phyloP scores from a whole-genome alignment of 2,113 vertebrate genomes.

The Ivindomyrus marchei region DNA sequence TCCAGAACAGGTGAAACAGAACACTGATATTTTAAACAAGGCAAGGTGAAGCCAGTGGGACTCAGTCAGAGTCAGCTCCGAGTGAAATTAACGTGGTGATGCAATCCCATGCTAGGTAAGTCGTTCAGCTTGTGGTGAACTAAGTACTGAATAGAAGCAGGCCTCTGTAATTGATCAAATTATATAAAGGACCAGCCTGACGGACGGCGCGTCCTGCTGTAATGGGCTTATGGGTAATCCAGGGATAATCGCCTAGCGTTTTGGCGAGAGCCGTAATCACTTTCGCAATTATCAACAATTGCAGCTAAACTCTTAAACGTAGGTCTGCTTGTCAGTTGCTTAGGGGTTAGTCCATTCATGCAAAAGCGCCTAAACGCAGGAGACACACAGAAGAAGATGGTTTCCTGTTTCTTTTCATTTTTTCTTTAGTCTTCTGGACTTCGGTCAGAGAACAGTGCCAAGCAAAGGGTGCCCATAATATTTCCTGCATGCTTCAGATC shows the following conservation, averaged over 20 bases:
- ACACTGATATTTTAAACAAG: background rate
- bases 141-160: background rate
- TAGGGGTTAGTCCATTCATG: background rate
- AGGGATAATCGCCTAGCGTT: background rate
- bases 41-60: background rate
- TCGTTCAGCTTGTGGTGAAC: background rate
- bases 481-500: background rate
- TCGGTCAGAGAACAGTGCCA: background rate
- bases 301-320: background rate
- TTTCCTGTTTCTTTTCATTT: background rate
- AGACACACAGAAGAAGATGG: background rate
- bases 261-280: conserved; percentile 1
- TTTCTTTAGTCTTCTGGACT: background rate
- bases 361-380: background rate
- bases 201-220: background rate
- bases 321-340: background rate
- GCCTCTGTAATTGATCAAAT: conserved; percentile 8
- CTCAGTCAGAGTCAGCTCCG: background rate
- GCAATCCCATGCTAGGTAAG: background rate
- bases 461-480: background rate
- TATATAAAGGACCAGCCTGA: background rate
- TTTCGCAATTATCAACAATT: conserved; percentile 1
- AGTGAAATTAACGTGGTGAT: background rate
- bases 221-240: background rate
- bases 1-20: background rate